Percentiles rank a stretch among this genome's conserved stretches.
Conservation (phyloP, 2,113 vertebrate species). For the Callorhinus ursinus region DNA sequence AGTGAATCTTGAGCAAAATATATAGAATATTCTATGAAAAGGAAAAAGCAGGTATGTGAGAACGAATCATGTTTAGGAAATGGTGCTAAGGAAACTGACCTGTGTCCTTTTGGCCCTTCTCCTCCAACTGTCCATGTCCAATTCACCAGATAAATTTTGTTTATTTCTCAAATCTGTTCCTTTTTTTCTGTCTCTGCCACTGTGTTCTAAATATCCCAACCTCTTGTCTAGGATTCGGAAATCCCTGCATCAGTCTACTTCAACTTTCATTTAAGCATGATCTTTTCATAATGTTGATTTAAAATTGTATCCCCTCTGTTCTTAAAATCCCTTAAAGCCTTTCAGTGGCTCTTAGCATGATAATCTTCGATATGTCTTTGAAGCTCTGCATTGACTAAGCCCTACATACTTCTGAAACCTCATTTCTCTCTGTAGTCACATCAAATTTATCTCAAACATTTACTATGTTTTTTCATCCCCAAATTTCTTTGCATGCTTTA, state of each 20-base stretch:
- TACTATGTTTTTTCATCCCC: background rate
- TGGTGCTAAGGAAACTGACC: background rate
- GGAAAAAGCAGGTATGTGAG: background rate
- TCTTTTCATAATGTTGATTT: conserved; percentile 1
- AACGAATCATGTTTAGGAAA: background rate
- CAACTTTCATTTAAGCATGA: background rate
- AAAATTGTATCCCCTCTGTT: background rate
- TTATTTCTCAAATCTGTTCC: background rate
- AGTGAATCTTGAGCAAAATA: background rate
- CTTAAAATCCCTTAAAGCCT: background rate
- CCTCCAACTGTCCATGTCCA: background rate
- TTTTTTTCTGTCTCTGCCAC: background rate
- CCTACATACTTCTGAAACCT: background rate
- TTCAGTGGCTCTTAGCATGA: background rate
- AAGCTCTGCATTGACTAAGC: background rate
- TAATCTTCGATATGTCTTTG: background rate
- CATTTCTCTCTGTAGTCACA: background rate
- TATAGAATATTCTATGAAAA: background rate
- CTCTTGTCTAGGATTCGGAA: background rate
- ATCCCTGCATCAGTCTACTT: background rate
- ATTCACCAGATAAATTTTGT: background rate
- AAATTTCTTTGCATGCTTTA: background rate
- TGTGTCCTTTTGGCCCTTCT: background rate
- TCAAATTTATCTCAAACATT: background rate
- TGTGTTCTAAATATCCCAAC: background rate